Evolutionary conservation across 2,888 invertebrate genomes (phyloP).

Genomic region (Idaea dimidiata): DNA sequence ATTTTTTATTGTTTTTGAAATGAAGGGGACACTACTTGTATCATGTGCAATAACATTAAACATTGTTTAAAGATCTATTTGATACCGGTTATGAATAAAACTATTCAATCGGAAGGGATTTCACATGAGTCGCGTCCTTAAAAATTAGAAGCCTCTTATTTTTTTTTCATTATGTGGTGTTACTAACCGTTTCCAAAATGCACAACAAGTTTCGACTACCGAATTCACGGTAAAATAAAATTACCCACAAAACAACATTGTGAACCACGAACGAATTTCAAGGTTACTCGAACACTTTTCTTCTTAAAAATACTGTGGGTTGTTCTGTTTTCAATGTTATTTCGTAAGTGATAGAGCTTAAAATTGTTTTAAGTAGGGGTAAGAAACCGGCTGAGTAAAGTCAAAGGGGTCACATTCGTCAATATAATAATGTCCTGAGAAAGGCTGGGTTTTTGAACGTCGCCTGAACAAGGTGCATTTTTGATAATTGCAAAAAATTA

Average conservation of each 20-base stretch:
- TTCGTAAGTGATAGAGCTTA: slow-evolving; percentile 10
- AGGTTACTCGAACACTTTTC: slow-evolving; percentile 50
- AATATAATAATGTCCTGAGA: slow-evolving; percentile 34
- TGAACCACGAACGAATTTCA: slow-evolving; percentile 43
- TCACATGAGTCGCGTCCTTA: no score
- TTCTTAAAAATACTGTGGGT: slow-evolving; percentile 33
- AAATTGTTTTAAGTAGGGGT: slow-evolving; percentile 3
- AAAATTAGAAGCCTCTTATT: slow-evolving; percentile 6
- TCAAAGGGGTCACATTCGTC: slow-evolving; percentile 70
- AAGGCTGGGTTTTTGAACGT: slow-evolving; percentile 23
- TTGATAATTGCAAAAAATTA: slow-evolving; percentile 5
- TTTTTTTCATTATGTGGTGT: background rate
- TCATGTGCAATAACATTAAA: no score
- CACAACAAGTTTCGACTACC: slow-evolving; percentile 4
- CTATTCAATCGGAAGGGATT: no score
- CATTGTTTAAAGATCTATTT: no score
- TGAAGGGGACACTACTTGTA: no score
- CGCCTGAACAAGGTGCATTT: slow-evolving; percentile 2
- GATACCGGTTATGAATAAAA: no score
- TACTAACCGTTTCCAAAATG: background rate
- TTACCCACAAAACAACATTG: slow-evolving; percentile 14
- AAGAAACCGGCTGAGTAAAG: slow-evolving; percentile 56
- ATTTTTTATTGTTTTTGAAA: no score
- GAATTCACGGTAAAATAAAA: slow-evolving; percentile 6
- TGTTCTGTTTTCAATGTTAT: slow-evolving; percentile 16